Base-by-base conservation (phyloP, 2,113 vertebrate species). In the Thomomys bottae region DNA sequence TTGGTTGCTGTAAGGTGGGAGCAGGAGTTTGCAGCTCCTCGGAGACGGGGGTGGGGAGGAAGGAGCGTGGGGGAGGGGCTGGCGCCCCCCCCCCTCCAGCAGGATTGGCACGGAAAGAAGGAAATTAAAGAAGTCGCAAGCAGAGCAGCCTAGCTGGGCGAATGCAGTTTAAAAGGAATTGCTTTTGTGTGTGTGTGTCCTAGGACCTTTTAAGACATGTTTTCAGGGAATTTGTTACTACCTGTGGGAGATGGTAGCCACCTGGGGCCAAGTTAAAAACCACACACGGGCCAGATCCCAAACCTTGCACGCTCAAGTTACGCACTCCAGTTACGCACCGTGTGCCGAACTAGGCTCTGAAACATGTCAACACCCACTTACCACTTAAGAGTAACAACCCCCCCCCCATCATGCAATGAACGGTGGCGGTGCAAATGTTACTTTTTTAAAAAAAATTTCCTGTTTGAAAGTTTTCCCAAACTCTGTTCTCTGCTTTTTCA, bases 251-350 rank as follows among this genome's bases (percentile, higher is more conserved):
- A 42, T 59, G 57, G 83, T 36, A 73, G 18, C 28, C 7, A 84
- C 75, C 7, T 91, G 63, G 71, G 79, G 30, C 75, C 92, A 80
- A 77, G 49, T 84, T 92, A 61, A 85, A 90, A 80, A 81, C 75
- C 61, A 77, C 64, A 89, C 83, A 78, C 24, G 34, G 54, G 54
- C 34, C 9, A 64, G 70, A 68, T 77, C 61, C 40, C 70, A 67
- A 54, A 14, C 70, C 34, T 3, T 59, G 28, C 0, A n/a, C 73
- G 8, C 59, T 54, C 67, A 63, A 15, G 49, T 15, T 15, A 15
- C 49, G 15, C 49, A 66, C 14, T 32, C 38, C 38, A 67, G 6
- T 81, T 90, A 88, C 11, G 20, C 54, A 10, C 61, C 61, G 40
- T 34, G 61, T 63, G 77, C 42, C 79, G 59, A 72, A 86, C 63